These are phyloP conservation scores for Lissonota sp. DNA, from an alignment of 2,888 invertebrate genomes.

Conservation along the genomic window DNA sequence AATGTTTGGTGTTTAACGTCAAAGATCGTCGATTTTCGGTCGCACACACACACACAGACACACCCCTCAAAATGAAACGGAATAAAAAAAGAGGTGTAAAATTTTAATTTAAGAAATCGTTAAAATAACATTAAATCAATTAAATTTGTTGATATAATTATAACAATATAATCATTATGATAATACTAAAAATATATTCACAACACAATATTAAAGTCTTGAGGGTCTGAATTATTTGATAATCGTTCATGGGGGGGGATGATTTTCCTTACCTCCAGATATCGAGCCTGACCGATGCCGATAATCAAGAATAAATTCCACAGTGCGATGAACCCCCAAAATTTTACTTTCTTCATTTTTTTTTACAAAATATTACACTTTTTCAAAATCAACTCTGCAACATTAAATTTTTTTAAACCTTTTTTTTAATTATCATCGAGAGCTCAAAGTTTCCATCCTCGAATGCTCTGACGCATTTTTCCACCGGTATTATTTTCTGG, in stretches of 20 bases:
- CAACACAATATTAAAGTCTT: too few species aligned
- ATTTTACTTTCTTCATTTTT: constrained; percentile 58
- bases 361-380: neutral
- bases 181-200: too few species aligned
- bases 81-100: too few species aligned
- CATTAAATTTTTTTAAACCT: neutral
- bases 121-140: too few species aligned
- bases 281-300: constrained; percentile 67
- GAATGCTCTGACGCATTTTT: constrained; percentile 23
- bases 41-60: too few species aligned
- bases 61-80: too few species aligned
- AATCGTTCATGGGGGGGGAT: too few species aligned
- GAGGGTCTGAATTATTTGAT: too few species aligned
- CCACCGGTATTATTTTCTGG: constrained; percentile 3
- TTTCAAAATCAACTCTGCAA: neutral
- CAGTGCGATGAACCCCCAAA: constrained; percentile 29
- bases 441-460: constrained; percentile 30
- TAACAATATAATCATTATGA: too few species aligned
- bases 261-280: constrained; percentile 75
- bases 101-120: too few species aligned
- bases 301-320: constrained; percentile 48
- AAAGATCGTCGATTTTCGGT: constrained; percentile 58
- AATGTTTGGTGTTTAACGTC: constrained; percentile 28
- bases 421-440: constrained; percentile 32
- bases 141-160: too few species aligned